Conservation (phyloP, 2,888 invertebrate genomes). For the Pachymerium ferrugineum region DNA sequence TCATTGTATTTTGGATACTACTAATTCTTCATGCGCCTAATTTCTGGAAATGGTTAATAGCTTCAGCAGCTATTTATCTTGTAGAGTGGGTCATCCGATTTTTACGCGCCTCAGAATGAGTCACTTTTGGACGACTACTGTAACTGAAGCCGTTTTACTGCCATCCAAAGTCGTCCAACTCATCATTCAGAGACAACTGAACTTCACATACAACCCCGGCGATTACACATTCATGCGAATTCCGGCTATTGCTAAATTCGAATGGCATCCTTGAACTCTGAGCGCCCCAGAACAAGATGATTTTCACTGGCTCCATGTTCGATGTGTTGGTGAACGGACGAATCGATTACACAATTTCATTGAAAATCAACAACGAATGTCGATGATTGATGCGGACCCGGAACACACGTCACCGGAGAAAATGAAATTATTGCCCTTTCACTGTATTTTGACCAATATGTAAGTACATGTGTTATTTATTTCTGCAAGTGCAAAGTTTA, state of each 20-base stretch:
- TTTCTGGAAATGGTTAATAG: slow-evolving; percentile 91
- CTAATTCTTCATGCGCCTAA: slow-evolving; percentile 80
- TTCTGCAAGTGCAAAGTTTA: too few species aligned
- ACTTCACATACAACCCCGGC: slow-evolving; percentile 84
- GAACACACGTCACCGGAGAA: not conserved
- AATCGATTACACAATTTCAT: slow-evolving; percentile 79
- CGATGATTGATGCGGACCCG: not conserved
- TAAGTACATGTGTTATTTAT: too few species aligned
- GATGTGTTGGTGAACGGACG: slow-evolving; percentile 92
- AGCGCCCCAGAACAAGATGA: slow-evolving; percentile 92
- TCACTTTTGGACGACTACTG: slow-evolving; percentile 75
- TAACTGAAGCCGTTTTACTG: slow-evolving; percentile 76
- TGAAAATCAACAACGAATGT: slow-evolving; percentile 62
- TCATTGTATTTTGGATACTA: slow-evolving; percentile 79
- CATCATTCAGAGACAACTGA: slow-evolving; percentile 76
- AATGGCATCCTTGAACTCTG: slow-evolving; percentile 96
- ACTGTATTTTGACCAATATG: too few species aligned
- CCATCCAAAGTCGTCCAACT: slow-evolving; percentile 88
- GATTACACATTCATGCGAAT: slow-evolving; percentile 92
- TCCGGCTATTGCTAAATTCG: slow-evolving; percentile 82
- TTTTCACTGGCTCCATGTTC: slow-evolving; percentile 86
- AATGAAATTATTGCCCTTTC: not conserved
- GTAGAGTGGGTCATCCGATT: slow-evolving; percentile 65
- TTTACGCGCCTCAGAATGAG: slow-evolving; percentile 47
- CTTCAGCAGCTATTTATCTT: slow-evolving; percentile 71